Evolutionary conservation across 2,113 vertebrate species (phyloP), one percentile per base, ranked within the genome.

Genomic region (Rhynchopsitta pachyrhyncha): DNA sequence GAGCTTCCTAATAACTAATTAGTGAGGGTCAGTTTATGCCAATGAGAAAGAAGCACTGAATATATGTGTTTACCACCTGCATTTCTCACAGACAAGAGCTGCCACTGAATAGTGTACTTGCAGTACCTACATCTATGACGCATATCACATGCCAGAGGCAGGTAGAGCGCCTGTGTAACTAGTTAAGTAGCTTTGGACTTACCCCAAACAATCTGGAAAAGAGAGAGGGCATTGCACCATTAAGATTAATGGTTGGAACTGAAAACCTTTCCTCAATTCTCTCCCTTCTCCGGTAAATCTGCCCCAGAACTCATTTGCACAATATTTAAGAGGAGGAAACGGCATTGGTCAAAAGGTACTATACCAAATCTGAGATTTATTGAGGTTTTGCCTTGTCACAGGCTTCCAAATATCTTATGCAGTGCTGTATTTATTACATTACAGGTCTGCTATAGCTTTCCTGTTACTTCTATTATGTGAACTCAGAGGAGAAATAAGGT

Each of bases 401-500:
- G 52, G 44, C 88, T 93, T 95, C 66, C 74, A 69, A 91, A 82
- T 86, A 86, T 47, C 77, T 91, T 91, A 79, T 53, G 88, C 88
- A 82, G 77, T 37, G 52, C 52, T 33, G 46, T 94, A 92, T 94
- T 96, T 95, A 92, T 88, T 93, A 46, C 80, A 68, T 81, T 92
- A 92, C 69, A 79, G 73, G 47, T 75, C 66, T 0, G 2, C 73
- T 76, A 33, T 17, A 71, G 86, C 82, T 86, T 96, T 80, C 41
- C 62, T 87, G 94, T 93, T 93, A 79, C 75, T 94, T 92, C 52
- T 89, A 76, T 84, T 94, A 79, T 42, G 49, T 85, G 86, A 96
- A 92, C 47, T 79, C 91, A 89, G 80, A 97, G 74, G 62, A 94
- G 67, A 92, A 95, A 88, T 86, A 93, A 93, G 77, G 80, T 60